phyloP scores from a whole-genome alignment of 2,797 vertebrate genomes.

The Acanthopagrus latus region DNA sequence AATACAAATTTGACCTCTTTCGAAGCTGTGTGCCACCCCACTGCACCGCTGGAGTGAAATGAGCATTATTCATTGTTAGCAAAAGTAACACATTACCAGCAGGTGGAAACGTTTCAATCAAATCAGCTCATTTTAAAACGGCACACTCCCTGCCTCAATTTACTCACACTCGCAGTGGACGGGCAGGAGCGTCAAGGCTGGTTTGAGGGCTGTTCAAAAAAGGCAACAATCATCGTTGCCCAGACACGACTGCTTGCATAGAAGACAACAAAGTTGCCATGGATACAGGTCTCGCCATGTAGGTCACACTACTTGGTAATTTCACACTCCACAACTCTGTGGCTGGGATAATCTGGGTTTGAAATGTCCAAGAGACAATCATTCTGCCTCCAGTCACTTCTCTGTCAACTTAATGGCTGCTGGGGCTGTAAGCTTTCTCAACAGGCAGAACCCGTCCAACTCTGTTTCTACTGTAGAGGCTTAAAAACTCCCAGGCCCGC shows the following conservation, averaged over 20 bases:
- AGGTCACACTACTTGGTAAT: constrained; percentile 54
- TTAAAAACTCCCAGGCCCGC: background rate
- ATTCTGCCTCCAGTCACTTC: constrained; percentile 12
- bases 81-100: background rate
- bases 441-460: background rate
- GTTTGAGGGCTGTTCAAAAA: constrained; percentile 20
- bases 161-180: constrained; percentile 4
- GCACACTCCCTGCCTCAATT: background rate
- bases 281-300: constrained; percentile 55
- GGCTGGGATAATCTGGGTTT: constrained; percentile 43
- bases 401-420: constrained; percentile 16
- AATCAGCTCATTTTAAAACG: background rate
- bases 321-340: constrained; percentile 51
- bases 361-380: constrained; percentile 43
- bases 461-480: background rate
- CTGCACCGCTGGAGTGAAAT: background rate
- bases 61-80: background rate
- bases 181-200: background rate
- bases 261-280: constrained; percentile 46
- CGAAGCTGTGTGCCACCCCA: background rate
- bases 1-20: background rate
- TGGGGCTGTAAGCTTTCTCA: background rate
- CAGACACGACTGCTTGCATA: constrained; percentile 1
- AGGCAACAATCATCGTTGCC: constrained; percentile 9
- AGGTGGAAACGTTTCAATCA: background rate